Evolutionary conservation across 2,888 invertebrate species (phyloP).

Genomic region (Nezara viridula): DNA sequence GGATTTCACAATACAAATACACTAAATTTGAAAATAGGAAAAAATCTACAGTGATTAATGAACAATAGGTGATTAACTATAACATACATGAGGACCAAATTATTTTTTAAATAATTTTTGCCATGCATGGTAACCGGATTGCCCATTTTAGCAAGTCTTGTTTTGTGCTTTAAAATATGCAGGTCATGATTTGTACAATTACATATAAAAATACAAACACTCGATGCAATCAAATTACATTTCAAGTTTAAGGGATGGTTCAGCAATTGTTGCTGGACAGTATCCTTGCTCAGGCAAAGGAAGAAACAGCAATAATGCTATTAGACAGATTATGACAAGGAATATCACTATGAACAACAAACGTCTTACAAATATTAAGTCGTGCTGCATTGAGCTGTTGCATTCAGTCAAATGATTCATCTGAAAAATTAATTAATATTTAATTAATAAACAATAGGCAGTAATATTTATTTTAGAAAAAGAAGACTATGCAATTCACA

Average conservation of each 20-base stretch:
- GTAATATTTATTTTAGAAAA: neutral
- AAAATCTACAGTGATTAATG: neutral
- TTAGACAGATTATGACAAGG: constrained; percentile 44
- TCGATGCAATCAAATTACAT: neutral
- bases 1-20: neutral
- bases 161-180: neutral
- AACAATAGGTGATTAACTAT: neutral
- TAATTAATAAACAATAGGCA: neutral
- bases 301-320: neutral
- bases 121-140: neutral
- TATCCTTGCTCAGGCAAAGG: constrained; percentile 7
- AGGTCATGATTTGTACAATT: neutral
- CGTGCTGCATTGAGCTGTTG: constrained; percentile 69
- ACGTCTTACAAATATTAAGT: constrained; percentile 15
- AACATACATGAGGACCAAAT: neutral
- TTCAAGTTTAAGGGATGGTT: constrained; percentile 33
- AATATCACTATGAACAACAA: constrained; percentile 50
- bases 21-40: neutral
- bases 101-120: constrained; percentile 29
- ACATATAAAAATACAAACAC: constrained; percentile 45
- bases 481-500: too few species aligned
- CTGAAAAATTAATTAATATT: constrained; percentile 66
- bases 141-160: neutral
- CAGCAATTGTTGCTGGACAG: neutral
- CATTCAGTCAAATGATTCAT: constrained; percentile 70